Base-by-base conservation (phyloP, 2,888 invertebrate species). In the Torymus aiolomorphi region DNA sequence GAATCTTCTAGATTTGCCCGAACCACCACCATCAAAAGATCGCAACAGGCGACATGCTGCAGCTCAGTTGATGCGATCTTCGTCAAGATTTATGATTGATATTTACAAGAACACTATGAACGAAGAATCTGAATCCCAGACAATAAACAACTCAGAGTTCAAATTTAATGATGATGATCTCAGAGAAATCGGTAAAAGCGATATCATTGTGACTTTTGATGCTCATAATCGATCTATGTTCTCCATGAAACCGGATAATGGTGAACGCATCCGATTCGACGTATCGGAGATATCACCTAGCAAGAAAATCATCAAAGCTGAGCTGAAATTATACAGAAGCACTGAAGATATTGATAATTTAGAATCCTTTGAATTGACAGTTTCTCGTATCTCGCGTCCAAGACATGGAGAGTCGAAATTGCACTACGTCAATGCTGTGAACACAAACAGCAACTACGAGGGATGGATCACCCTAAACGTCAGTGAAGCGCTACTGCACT, bases 381-480 rank as follows among this genome's bases (percentile, higher is more conserved):
- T 73, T 10, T 63, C 66, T 59, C 42, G 63, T 24, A 11, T 76
- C 11, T 52, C 2, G 11, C 16, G 14, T 20, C 18, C n/a, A 11
- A 63, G 11, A 16, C 13, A 2, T 16, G 11, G 63, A 56, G 13
- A 13, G 18, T 4, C 42, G 31, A 3, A 31, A 31, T 31, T 62
- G 1, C 62, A 42, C 8, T 20, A 77, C 8, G 24, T 78, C 5
- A 71, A 78, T 31, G 31, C 74, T 5, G 13, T 79, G 0, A 24
- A 57, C 2, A 69, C 78, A 1, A 59, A 13, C 11, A 12, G 12
- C 2, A 49, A 8, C 5, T 16, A 51, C 20, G 62, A 63, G 4
- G 82, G 79, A 1, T 82, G 82, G 82, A 76, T 82, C 0, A 71
- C 56, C 12, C n/a, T 82, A 2, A 67, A 82, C n/a, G 59, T 66